Evolutionary conservation across 2,888 invertebrate genomes (phyloP).

Genomic region (Sarcophaga carnaria): DNA sequence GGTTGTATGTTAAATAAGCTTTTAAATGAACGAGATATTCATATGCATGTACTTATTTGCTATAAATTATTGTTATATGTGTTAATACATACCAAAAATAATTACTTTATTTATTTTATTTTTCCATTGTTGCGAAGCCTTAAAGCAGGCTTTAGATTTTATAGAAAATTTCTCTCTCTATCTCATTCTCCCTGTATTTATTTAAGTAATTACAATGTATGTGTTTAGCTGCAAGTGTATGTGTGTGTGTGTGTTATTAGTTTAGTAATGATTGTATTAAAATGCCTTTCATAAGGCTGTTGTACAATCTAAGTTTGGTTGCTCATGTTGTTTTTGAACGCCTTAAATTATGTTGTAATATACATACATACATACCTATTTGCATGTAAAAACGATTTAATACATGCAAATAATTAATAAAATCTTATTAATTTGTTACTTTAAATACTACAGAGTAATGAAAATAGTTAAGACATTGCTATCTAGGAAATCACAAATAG

Average conservation of each 20-base stretch:
- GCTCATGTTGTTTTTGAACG: background rate
- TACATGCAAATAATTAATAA: background rate
- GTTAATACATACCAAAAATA: background rate
- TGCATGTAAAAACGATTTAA: background rate
- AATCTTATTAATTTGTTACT: background rate
- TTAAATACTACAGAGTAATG: too few relatives aligned
- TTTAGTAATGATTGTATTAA: background rate
- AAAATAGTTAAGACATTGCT: too few relatives aligned
- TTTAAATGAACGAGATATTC: slow-evolving; percentile 5
- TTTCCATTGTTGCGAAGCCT: background rate
- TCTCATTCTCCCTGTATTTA: too few relatives aligned
- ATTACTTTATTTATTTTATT: background rate
- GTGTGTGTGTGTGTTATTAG: too few relatives aligned
- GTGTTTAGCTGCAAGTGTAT: background rate
- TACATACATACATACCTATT: background rate
- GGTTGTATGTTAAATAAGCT: slow-evolving; percentile 34
- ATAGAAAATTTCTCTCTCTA: background rate
- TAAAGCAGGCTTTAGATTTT: background rate
- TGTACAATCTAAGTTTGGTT: background rate
- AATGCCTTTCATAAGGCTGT: background rate
- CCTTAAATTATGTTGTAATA: background rate
- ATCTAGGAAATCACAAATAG: background rate
- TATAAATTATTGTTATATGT: slow-evolving; percentile 10
- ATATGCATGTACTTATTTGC: background rate
- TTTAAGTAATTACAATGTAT: too few relatives aligned